Evolutionary conservation across 2,797 vertebrate genomes (phyloP), one percentile per base, ranked within the genome.

Genomic region (Lepidocolaptes lacrymiger): DNA sequence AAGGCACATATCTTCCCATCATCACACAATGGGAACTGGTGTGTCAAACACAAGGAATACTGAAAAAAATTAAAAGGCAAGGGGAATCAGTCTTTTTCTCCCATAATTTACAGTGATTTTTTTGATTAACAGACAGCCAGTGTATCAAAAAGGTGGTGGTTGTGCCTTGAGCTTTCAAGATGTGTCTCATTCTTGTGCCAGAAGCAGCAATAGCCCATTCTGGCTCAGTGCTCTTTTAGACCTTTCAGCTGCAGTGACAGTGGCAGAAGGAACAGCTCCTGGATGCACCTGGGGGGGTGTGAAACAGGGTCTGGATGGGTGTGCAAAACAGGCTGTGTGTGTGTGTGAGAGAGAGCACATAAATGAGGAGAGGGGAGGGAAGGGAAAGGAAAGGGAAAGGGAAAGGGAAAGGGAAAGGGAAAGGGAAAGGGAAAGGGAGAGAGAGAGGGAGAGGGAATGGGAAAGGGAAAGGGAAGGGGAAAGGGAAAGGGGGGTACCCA

Each of bases 1-100:
- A 66, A 49, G 23, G 17, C 64, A 43, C 17, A 2, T 7, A 37
- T 20, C 34, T 66, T 69, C 28, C 34, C 41, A 48, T 36, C 30
- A 13, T 32, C 27, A 49, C 51, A n/a, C 0, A 0, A 22, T 0
- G 0, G 11, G 9, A 69, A 62, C 41, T 28, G n/a, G n/a, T n/a
- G 34, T 44, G 61, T 44, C 44, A 58, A 69, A 32, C 52, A 30
- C 12, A 32, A 52, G 37, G 6, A 80, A 49, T 37, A 18, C 22
- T 23, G 36, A 74, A 61, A 73, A 73, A 76, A 73, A 76, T 83
- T 23, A 51, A 66, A 23, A 86, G 21, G 61, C 64, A 73, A 55
- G 37, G 72, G n/a, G 44, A 56, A 79, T 76, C 19, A n/a, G 79
- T 32, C 69, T 91, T 22, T 55, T 66, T 61, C 23, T 66, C 24